Conservation (phyloP, 2,113 vertebrate species). For the Callospermophilus lateralis region DNA sequence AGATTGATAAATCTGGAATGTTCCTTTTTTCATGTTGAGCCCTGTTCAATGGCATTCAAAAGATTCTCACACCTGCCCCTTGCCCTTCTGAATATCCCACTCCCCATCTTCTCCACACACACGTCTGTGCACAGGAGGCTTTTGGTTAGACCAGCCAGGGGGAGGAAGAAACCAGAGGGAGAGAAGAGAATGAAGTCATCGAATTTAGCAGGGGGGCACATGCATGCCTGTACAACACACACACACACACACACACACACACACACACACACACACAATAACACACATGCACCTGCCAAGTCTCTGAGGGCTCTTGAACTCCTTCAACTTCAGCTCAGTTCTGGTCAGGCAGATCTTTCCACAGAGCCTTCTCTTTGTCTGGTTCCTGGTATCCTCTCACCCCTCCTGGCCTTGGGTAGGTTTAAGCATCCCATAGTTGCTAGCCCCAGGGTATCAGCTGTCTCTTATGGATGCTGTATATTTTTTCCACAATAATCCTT, state of each 20-base stretch:
- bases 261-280: too few species aligned
- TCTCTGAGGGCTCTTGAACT: neutral
- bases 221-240: too few species aligned
- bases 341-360: neutral
- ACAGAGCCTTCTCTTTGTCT: neutral
- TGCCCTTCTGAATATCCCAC: neutral
- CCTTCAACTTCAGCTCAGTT: neutral
- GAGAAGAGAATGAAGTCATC: neutral
- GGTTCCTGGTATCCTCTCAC: neutral
- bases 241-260: too few species aligned
- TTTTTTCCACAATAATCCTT: neutral
- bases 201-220: too few species aligned
- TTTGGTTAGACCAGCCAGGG: neutral
- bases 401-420: fast-evolving
- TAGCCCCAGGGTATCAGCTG: neutral
- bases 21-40: neutral
- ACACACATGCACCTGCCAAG: neutral
- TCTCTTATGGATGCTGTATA: neutral
- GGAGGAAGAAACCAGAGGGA: neutral
- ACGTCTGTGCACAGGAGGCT: neutral
- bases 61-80: neutral
- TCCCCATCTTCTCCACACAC: neutral
- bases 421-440: neutral
- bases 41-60: neutral
- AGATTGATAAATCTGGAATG: neutral